A percentile compares a stretch with the other conserved stretches of the same genome.
Evolutionary conservation across 1,140 invertebrate genomes (phyloP).

Genomic region (Drosophila willistoni): DNA sequence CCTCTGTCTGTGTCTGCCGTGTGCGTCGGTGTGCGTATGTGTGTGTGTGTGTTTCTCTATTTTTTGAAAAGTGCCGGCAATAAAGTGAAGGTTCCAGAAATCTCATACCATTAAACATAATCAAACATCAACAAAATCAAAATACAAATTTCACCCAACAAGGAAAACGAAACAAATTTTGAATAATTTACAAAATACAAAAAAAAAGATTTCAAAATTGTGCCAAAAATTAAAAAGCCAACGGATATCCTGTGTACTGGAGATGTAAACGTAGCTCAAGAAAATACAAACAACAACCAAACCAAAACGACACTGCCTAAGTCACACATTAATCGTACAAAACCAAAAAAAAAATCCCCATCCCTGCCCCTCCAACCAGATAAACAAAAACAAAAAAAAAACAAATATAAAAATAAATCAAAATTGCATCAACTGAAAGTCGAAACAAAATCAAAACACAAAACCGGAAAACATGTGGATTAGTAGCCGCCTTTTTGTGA

Average conservation of each 20-base stretch:
- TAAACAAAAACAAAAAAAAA: constrained; percentile 43
- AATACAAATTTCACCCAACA: background rate
- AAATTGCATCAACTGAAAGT: constrained; percentile 34
- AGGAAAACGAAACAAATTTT: background rate
- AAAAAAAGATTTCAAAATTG: constrained; percentile 45
- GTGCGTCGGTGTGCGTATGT: background rate
- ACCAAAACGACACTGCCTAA: constrained; percentile 1
- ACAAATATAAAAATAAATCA: constrained; percentile 47
- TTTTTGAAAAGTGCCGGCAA: constrained; percentile 52
- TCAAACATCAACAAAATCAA: constrained; percentile 39
- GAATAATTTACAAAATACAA: no score
- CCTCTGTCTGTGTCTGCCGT: constrained; percentile 19
- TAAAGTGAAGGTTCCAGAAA: constrained; percentile 17
- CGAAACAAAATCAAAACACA: constrained; percentile 70
- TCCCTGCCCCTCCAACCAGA: no score
- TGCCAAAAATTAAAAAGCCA: constrained; percentile 49
- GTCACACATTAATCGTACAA: background rate
- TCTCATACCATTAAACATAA: constrained; percentile 41
- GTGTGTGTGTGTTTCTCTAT: constrained; percentile 21
- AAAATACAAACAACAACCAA: background rate
- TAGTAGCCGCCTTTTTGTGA: constrained; percentile 78
- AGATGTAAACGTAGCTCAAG: background rate
- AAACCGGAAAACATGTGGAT: constrained; percentile 76
- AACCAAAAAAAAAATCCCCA: constrained; percentile 31
- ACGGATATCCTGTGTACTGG: no score